These are phyloP conservation scores for Scaptomyza pallida DNA, from an alignment of 1,140 invertebrate species.

Conservation along the genomic window DNA sequence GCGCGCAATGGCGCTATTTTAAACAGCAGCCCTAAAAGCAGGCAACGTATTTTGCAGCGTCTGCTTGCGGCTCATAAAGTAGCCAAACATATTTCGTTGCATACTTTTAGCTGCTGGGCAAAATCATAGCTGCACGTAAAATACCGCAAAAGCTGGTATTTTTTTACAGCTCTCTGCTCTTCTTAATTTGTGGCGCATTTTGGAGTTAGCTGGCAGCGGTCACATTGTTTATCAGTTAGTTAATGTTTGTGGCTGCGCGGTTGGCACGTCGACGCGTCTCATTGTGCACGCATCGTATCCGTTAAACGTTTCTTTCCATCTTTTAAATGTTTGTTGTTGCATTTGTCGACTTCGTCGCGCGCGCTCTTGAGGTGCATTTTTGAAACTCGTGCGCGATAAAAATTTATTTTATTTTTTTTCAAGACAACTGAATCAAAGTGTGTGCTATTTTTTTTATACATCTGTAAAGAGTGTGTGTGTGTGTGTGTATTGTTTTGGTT, in stretches of 20 bases:
- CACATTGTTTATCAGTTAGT: constrained; percentile 36
- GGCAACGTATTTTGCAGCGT: constrained; percentile 11
- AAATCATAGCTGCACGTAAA: background rate
- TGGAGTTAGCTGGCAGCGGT: background rate
- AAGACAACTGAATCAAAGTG: constrained; percentile 4
- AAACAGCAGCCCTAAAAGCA: constrained; percentile 8
- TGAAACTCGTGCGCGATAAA: constrained; percentile 2
- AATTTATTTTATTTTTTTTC: constrained; percentile 17
- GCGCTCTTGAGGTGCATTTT: constrained; percentile 39
- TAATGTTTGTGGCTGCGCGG: constrained; percentile 47
- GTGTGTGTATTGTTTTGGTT: constrained; percentile 20
- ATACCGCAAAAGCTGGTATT: constrained; percentile 18
- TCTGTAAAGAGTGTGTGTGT: background rate
- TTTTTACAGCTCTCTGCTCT: background rate
- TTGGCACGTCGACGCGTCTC: constrained; percentile 38
- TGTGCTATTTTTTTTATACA: constrained; percentile 19
- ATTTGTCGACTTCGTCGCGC: constrained; percentile 31
- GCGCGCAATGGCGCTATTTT: background rate
- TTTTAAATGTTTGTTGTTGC: constrained; percentile 34
- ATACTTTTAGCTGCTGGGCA: constrained; percentile 13
- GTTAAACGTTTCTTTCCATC: constrained; percentile 24
- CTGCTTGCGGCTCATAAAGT: too few relatives aligned
- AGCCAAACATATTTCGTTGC: background rate
- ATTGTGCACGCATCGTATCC: constrained; percentile 26
- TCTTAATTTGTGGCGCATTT: background rate